phyloP scores from a whole-genome alignment of 2,113 vertebrate genomes.

The Oriolus oriolus region DNA sequence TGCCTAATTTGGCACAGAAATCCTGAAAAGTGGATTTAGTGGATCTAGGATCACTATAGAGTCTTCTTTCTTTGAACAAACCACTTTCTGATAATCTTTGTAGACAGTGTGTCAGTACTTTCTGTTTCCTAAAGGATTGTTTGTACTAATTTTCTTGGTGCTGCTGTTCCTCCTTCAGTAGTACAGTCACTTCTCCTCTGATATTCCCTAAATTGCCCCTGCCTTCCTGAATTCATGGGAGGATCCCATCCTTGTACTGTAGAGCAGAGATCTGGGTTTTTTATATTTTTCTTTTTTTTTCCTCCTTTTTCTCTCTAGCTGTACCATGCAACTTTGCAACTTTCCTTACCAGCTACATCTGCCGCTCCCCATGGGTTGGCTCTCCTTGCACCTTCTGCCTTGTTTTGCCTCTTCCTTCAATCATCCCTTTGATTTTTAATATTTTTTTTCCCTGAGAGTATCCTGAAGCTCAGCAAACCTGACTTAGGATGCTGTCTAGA shows the following conservation, averaged over 20 bases:
- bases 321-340: not conserved
- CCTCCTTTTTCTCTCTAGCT: not conserved
- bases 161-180: not conserved
- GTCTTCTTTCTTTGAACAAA: not conserved
- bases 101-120: not conserved
- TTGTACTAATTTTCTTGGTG: not conserved
- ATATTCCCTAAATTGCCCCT: not conserved
- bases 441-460: not conserved
- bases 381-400: not conserved
- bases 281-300: too few species aligned
- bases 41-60: not conserved
- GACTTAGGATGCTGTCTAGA: fast-evolving
- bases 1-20: not conserved
- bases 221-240: not conserved
- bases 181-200: not conserved
- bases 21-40: not conserved
- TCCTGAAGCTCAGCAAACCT: not conserved
- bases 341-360: not conserved
- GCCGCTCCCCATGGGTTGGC: fast-evolving
- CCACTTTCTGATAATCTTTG: not conserved
- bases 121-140: not conserved
- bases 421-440: not conserved
- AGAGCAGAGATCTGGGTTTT: fast-evolving
- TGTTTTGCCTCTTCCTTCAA: not conserved
- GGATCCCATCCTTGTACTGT: not conserved